Percentiles rank a stretch among this genome's conserved stretches.
Evolutionary conservation across 1,140 invertebrate species (phyloP).

Genomic region (Meloidogyne hapla): DNA sequence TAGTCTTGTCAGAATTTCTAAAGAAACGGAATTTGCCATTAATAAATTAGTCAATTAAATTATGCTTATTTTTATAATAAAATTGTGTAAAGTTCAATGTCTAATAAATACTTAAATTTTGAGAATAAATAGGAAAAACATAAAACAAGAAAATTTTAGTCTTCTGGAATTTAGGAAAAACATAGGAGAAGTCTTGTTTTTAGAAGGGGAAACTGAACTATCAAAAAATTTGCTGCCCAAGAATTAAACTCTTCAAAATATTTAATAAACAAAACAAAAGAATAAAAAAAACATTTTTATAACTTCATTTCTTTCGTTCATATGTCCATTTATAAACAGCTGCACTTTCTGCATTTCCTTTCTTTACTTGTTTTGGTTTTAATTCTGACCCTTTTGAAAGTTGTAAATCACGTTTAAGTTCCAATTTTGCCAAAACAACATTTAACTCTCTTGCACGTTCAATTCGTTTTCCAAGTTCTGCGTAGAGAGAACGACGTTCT

Average conservation of each 20-base stretch:
- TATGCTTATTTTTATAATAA: not conserved
- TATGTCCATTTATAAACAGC: constrained; percentile 83
- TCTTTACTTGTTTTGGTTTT: constrained; percentile 71
- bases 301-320: constrained; percentile 72
- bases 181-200: too few relatives aligned
- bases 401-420: constrained; percentile 75
- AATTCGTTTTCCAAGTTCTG: constrained; percentile 78
- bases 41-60: not conserved
- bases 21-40: not conserved
- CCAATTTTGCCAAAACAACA: constrained; percentile 80
- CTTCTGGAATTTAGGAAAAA: too few relatives aligned
- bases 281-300: not conserved
- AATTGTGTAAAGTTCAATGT: too few relatives aligned
- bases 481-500: constrained; percentile 73
- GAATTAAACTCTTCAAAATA: not conserved
- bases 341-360: constrained; percentile 73
- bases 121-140: too few relatives aligned
- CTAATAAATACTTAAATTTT: too few relatives aligned
- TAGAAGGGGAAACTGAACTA: not conserved
- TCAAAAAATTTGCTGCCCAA: too few relatives aligned
- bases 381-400: constrained; percentile 59
- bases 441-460: constrained; percentile 78
- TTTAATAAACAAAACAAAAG: not conserved
- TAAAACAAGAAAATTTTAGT: too few relatives aligned
- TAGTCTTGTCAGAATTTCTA: not conserved